These are phyloP conservation scores for Thunnus maccoyii DNA, from an alignment of 2,113 vertebrate genomes.

Conservation along the genomic window DNA sequence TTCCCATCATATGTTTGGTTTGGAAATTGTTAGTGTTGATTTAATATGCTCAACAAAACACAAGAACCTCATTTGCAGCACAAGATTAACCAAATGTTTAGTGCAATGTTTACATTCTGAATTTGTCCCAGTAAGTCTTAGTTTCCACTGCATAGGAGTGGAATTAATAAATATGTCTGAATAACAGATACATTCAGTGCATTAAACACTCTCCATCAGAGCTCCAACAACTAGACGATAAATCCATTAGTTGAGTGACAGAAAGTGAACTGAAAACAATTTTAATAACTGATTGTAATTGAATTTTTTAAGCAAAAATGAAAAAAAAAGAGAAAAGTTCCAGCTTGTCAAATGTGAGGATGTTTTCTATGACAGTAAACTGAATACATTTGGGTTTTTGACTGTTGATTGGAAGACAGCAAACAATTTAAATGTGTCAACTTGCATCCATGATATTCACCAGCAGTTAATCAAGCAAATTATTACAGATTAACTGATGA, in stretches of 20 bases:
- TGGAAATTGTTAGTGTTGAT: slow-evolving; percentile 1
- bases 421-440: background rate
- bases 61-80: background rate
- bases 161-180: background rate
- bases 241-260: too few relatives aligned
- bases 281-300: too few relatives aligned
- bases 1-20: slow-evolving; percentile 6
- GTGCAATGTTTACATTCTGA: background rate
- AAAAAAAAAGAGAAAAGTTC: too few relatives aligned
- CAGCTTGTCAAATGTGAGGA: too few relatives aligned
- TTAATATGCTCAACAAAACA: background rate
- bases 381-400: background rate
- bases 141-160: background rate
- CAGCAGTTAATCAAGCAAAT: background rate
- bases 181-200: background rate
- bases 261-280: too few relatives aligned
- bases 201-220: background rate
- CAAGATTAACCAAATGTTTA: background rate
- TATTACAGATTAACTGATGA: background rate
- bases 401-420: background rate
- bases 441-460: background rate
- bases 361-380: background rate
- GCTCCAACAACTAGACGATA: background rate
- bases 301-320: too few relatives aligned
- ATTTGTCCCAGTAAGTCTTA: background rate